Evolutionary conservation across 2,797 vertebrate genomes (phyloP).

Genomic region (Lates japonicus): DNA sequence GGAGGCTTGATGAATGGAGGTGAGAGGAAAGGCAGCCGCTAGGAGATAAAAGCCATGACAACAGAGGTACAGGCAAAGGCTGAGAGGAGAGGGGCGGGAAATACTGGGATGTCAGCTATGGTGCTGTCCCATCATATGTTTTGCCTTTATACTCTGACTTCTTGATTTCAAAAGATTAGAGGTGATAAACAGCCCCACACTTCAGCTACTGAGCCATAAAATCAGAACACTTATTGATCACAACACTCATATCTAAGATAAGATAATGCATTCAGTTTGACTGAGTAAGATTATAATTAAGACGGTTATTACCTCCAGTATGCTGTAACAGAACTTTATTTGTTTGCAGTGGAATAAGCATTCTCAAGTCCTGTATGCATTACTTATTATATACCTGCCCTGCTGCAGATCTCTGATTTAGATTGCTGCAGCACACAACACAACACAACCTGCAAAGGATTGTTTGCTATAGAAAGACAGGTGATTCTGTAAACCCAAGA

Average conservation of each 20-base stretch:
- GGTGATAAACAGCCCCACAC: conserved; percentile 8
- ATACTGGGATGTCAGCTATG: not conserved
- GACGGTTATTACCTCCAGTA: not conserved
- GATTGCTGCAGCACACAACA: not conserved
- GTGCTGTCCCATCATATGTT: not conserved
- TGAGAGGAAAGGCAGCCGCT: conserved; percentile 59
- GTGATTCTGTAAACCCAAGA: not conserved
- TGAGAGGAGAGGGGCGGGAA: conserved; percentile 35
- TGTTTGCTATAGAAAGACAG: not conserved
- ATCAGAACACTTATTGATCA: not conserved
- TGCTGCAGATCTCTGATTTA: not conserved
- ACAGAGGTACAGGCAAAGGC: conserved; percentile 51
- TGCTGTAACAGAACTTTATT: not conserved
- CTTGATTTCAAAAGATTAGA: conserved; percentile 11
- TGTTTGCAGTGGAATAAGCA: not conserved
- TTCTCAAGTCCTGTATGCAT: not conserved
- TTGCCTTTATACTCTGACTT: not conserved
- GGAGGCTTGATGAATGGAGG: conserved; percentile 60
- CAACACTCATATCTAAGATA: not conserved
- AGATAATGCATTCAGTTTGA: not conserved
- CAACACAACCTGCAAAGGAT: no score
- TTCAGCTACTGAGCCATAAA: not conserved
- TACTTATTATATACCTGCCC: not conserved
- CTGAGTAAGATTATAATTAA: not conserved
- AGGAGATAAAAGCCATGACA: conserved; percentile 63